phyloP scores from a whole-genome alignment of 2,113 vertebrate species.

The Podilymbus podiceps region DNA sequence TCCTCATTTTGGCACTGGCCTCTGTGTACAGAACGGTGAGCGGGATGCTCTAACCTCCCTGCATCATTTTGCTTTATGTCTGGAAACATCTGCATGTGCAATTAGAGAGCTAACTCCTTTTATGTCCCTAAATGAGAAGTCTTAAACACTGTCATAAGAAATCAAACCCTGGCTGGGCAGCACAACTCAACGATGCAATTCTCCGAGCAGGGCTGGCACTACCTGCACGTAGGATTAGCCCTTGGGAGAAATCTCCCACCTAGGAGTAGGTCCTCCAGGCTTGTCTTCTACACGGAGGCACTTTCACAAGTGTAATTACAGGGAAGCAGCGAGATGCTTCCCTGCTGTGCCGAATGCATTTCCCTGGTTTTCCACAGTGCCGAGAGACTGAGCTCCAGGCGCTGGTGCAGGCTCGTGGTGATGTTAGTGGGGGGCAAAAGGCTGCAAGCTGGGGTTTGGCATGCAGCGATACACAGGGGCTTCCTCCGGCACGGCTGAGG shows the following conservation, averaged over 20 bases:
- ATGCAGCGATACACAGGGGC: background rate
- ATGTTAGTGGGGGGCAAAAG: background rate
- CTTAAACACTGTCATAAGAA: slow-evolving; percentile 48
- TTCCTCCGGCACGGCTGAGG: background rate
- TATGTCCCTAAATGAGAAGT: slow-evolving; percentile 47
- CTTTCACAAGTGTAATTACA: slow-evolving; percentile 27
- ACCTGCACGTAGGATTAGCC: background rate
- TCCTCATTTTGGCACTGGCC: background rate
- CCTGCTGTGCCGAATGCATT: background rate
- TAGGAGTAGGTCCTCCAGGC: background rate
- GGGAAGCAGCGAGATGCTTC: background rate
- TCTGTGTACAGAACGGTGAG: background rate
- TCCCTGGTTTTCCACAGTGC: accelerated
- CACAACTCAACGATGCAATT: background rate
- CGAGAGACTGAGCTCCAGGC: background rate
- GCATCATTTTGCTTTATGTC: slow-evolving; percentile 47
- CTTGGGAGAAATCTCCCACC: background rate
- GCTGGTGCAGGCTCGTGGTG: background rate
- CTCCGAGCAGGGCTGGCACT: background rate
- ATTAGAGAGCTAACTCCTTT: slow-evolving; percentile 53
- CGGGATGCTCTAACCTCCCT: background rate
- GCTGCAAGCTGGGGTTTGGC: background rate
- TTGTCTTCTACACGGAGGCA: background rate
- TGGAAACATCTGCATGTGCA: slow-evolving; percentile 48
- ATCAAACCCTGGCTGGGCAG: slow-evolving; percentile 31